Evolutionary conservation across 2,888 invertebrate genomes (phyloP), one percentile per base, ranked within the genome.

Genomic region (Tipula lateralis): DNA sequence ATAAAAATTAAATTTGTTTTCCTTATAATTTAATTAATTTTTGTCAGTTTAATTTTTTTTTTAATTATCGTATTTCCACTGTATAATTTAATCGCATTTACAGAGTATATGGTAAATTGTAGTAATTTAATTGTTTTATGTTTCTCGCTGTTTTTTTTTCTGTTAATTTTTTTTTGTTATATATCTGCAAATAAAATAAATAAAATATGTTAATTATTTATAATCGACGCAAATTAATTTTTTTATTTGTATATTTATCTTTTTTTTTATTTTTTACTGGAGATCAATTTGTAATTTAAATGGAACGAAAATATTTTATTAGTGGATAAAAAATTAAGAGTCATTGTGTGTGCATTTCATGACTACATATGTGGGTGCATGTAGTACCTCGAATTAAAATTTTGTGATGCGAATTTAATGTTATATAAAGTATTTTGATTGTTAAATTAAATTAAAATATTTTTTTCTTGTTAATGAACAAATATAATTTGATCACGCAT

Each of bases 21-120:
- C 66, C 66, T 66, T 66, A 66, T 66, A 66, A 66, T 66, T 66
- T 66, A 66, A 66, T 66, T 66, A 66, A 66, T 66, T 66, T 66
- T 44, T 1, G 3, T 44, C 16, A n/a, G 1, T 13, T 16, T 44
- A 44, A 13, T 44, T 44, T 44, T 44, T 44, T n/a, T 66, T 66
- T 66, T 66, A 66, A 24, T 66, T 66, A 66, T 50, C 24, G 24
- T 66, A 9, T 66, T 66, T 66, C 24, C 66, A 66, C 66, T 24
- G 66, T 24, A 24, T 24, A 66, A 66, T 66, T 24, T 66, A 66
- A 66, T 66, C 66, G 19, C 66, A 66, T 66, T 66, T 66, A 66
- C 66, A 66, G 66, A 12, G 66, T 24, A 44, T 44, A 66, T 66
- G 44, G 16, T 50, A 6, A 9, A 6, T 50, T n/a, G 16, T 50